Evolutionary conservation across 2,888 invertebrate species (phyloP).

Genomic region (Tipula lateralis): DNA sequence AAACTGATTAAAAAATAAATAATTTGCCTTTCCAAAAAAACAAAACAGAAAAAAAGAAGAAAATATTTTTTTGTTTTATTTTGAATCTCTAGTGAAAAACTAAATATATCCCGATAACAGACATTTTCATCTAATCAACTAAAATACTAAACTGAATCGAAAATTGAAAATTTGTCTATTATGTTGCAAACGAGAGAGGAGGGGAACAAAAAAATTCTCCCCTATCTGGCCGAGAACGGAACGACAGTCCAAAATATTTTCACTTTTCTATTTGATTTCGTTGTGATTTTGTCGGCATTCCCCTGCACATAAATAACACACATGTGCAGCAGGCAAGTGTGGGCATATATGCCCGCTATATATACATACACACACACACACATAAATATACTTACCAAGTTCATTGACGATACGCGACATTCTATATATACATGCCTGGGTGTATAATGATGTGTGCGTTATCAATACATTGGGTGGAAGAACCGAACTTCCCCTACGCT

Average conservation of each 20-base stretch:
- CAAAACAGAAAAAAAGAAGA: too few relatives aligned
- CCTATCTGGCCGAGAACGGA: neutral
- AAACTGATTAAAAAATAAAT: neutral
- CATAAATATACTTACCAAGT: neutral
- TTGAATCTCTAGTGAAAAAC: neutral
- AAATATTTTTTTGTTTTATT: neutral
- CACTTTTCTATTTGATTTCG: neutral
- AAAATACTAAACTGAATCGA: neutral
- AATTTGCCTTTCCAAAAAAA: neutral
- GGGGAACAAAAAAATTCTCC: neutral
- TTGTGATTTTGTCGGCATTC: neutral
- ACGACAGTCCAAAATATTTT: neutral
- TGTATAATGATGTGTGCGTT: neutral
- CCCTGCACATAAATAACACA: neutral
- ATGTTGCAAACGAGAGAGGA: neutral
- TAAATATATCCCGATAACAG: neutral
- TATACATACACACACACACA: neutral
- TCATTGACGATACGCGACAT: neutral
- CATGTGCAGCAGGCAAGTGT: too few relatives aligned
- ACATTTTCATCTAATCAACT: constrained; percentile 19
- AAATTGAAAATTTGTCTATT: neutral
- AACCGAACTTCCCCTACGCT: neutral
- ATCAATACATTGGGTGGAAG: neutral
- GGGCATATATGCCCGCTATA: neutral
- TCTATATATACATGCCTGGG: neutral